These are phyloP conservation scores for Odontamblyopus rebecca DNA, from an alignment of 2,797 vertebrate species.

Conservation along the genomic window DNA sequence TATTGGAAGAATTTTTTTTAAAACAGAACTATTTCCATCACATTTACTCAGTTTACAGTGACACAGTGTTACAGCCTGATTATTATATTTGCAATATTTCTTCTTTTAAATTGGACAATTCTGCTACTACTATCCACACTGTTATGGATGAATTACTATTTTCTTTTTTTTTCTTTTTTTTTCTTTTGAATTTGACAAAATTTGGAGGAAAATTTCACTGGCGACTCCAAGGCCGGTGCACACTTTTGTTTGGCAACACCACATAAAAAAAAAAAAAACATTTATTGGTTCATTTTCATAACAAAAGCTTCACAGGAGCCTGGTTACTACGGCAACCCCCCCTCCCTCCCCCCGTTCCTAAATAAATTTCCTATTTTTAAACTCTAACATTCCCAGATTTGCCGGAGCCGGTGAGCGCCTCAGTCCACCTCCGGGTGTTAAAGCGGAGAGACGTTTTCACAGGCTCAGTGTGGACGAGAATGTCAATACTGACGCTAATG, in stretches of 20 bases:
- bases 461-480: constrained; percentile 32
- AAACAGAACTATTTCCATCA: too few species aligned
- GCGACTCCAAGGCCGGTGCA: not conserved
- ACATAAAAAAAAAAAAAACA: too few species aligned
- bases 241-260: not conserved
- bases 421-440: constrained; percentile 19
- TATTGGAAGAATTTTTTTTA: too few species aligned
- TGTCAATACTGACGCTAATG: constrained; percentile 8
- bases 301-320: not conserved
- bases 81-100: too few species aligned
- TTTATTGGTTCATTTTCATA: not conserved
- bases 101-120: too few species aligned
- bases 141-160: too few species aligned
- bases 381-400: constrained; percentile 2
- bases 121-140: too few species aligned
- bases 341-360: not conserved
- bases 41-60: too few species aligned
- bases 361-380: not conserved
- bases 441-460: constrained; percentile 26
- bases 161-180: too few species aligned
- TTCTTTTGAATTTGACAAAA: too few species aligned
- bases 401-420: constrained; percentile 13
- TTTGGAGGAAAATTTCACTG: too few species aligned
- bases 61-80: too few species aligned
- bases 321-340: constrained; percentile 11